These are phyloP conservation scores for Hydrotaea diabolus DNA, from an alignment of 2,888 invertebrate species.

Conservation along the genomic window DNA sequence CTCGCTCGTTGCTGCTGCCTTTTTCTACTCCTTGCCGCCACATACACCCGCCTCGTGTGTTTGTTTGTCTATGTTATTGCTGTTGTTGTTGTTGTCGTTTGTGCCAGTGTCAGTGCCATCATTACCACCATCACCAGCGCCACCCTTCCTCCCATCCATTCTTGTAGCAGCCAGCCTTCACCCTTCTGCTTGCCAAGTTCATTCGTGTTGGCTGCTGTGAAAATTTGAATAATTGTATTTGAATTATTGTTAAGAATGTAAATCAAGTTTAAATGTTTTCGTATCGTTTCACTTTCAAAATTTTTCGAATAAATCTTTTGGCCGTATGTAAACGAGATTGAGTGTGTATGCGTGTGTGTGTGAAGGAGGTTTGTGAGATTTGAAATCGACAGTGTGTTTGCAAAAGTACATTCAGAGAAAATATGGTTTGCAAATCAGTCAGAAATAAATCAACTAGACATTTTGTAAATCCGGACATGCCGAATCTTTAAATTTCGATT, in stretches of 20 bases:
- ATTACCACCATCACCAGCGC: not conserved
- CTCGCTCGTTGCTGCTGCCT: conserved; percentile 37
- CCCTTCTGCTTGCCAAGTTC: not conserved
- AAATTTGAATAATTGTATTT: conserved; percentile 65
- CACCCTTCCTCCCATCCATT: conserved; percentile 15
- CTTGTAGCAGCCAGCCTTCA: not conserved
- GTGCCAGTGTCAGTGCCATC: conserved; percentile 20
- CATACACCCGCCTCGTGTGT: conserved; percentile 8
- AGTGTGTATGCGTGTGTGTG: not conserved
- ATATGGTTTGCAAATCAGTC: too few relatives aligned
- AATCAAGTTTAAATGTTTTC: conserved; percentile 58
- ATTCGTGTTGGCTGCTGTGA: not conserved
- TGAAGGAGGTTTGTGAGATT: too few relatives aligned
- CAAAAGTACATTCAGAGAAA: not conserved
- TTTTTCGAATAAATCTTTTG: not conserved
- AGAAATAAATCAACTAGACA: too few relatives aligned
- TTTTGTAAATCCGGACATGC: too few relatives aligned
- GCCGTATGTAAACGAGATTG: not conserved
- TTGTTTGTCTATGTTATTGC: conserved; percentile 4
- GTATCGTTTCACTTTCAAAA: conserved; percentile 42
- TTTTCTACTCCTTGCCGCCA: conserved; percentile 31
- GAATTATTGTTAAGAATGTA: conserved; percentile 55
- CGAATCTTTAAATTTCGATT: too few relatives aligned
- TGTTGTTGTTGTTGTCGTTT: conserved; percentile 38
- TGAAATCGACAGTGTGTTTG: not conserved